phyloP scores from a whole-genome alignment of 2,797 vertebrate genomes.

The Etheostoma nigrum region DNA sequence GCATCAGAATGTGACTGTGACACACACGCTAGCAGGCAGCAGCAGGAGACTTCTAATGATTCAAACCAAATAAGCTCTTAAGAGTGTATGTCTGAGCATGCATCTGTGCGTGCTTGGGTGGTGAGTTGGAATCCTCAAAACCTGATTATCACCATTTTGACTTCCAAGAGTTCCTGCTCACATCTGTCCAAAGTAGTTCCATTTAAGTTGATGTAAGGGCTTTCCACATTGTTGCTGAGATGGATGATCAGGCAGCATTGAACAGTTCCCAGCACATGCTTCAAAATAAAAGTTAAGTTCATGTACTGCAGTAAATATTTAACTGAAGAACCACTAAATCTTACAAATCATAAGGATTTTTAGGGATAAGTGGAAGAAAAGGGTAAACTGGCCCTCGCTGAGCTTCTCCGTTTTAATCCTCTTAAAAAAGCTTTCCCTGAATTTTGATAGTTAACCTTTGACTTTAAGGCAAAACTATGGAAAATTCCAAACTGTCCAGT shows the following conservation, averaged over 20 bases:
- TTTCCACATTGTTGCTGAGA: slow-evolving; percentile 56
- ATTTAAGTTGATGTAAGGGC: slow-evolving; percentile 45
- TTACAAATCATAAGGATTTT: slow-evolving; percentile 55
- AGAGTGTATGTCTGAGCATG: slow-evolving; percentile 52
- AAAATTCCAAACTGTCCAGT: slow-evolving; percentile 44
- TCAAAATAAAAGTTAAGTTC: slow-evolving; percentile 65
- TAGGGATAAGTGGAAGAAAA: slow-evolving; percentile 48
- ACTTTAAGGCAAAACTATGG: slow-evolving; percentile 40
- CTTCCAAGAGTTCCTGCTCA: slow-evolving; percentile 64
- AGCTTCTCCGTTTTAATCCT: slow-evolving; percentile 66
- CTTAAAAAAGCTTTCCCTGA: slow-evolving; percentile 62
- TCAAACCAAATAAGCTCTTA: slow-evolving; percentile 61
- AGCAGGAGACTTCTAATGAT: slow-evolving; percentile 53
- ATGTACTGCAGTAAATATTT: slow-evolving; percentile 52
- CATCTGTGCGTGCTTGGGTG: slow-evolving; percentile 45
- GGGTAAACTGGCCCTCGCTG: slow-evolving; percentile 51
- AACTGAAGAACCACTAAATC: slow-evolving; percentile 48
- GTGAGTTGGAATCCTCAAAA: slow-evolving; percentile 61
- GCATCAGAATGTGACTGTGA: slow-evolving; percentile 36
- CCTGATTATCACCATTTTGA: slow-evolving; percentile 72
- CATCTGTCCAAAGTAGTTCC: slow-evolving; percentile 70
- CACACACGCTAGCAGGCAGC: slow-evolving; percentile 32
- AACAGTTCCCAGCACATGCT: slow-evolving; percentile 51
- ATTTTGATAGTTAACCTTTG: slow-evolving; percentile 62
- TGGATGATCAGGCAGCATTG: slow-evolving; percentile 68